Evolutionary conservation across 2,113 vertebrate species (phyloP), one percentile per base, ranked within the genome.

Genomic region (Mesembrinibis cayennensis): DNA sequence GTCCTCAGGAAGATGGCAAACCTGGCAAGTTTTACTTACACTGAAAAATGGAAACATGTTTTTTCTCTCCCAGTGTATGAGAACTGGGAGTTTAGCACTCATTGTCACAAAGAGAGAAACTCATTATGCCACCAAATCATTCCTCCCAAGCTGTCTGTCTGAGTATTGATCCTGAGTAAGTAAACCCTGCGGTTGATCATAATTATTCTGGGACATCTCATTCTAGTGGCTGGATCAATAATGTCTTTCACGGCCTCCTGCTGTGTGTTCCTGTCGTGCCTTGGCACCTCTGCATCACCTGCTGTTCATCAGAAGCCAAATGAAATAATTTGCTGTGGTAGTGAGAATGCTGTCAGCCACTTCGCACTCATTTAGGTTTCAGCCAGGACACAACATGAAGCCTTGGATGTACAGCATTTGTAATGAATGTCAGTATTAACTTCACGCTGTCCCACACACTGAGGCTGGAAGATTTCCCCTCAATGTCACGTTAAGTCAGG

Each of bases 301-400:
- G 27, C 73, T 92, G 66, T 53, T 97, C 85, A 42, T 72, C 66
- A 89, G 71, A 58, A 95, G 67, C 62, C 29, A 63, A 49, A 16
- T 13, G 56, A 40, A 87, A 53, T 87, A 40, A 69, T 49, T 50
- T 50, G 47, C 77, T 2, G 3, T 30, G 25, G 81, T 40, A 79
- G 21, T 30, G 72, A 94, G 91, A 92, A 83, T 91, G 90, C 92
- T 82, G 50, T 83, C 73, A 84, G 72, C 25, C 59, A 36, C 65
- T 91, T 96, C 88, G 38, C 82, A 34, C 85, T 95, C 88, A 92
- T 91, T 95, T 70, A 77, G 62, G 85, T 49, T 74, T 85, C 95
- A 85, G 53, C 52, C 79, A 55, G 78, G 63, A 50, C 69, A 11
- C 32, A 11, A 74, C 40, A 19, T 38, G 55, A 85, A 58, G 73